These are phyloP conservation scores for Gobio gobio DNA, from an alignment of 2,113 vertebrate genomes.

Conservation along the genomic window DNA sequence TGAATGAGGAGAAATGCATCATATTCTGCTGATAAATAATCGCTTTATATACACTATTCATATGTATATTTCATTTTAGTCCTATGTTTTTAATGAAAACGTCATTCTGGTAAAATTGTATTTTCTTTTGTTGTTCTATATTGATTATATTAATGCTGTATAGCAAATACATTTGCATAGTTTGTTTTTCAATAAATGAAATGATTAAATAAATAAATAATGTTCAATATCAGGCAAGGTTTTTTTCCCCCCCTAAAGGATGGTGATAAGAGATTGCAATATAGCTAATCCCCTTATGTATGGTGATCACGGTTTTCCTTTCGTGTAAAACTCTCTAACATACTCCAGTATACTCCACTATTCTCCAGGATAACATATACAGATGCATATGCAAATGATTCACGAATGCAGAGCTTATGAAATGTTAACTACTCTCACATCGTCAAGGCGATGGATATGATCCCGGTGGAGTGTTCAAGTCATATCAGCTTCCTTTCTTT, in stretches of 20 bases:
- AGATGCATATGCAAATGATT: neutral
- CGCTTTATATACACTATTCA: no score
- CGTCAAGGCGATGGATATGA: neutral
- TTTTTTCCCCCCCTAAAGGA: neutral
- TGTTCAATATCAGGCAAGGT: neutral
- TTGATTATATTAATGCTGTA: no score
- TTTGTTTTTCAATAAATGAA: no score
- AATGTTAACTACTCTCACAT: slow-evolving; percentile 13
- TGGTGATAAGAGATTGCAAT: neutral
- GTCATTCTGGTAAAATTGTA: neutral
- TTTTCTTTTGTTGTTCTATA: neutral
- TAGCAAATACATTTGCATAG: no score
- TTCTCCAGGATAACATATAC: neutral
- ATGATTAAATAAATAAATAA: no score
- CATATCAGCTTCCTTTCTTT: slow-evolving; percentile 28
- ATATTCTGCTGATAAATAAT: neutral
- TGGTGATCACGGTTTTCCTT: neutral
- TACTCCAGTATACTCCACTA: neutral
- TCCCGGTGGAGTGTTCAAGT: neutral
- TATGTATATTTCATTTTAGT: neutral
- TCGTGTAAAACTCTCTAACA: neutral
- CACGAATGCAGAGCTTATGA: neutral
- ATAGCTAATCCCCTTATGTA: neutral
- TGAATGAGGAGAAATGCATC: neutral
- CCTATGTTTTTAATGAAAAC: neutral